A percentile compares a stretch with the other conserved stretches of the same genome.
These are phyloP conservation scores for Brotogeris chrysoptera DNA, from an alignment of 2,797 vertebrate genomes.

Conservation along the genomic window DNA sequence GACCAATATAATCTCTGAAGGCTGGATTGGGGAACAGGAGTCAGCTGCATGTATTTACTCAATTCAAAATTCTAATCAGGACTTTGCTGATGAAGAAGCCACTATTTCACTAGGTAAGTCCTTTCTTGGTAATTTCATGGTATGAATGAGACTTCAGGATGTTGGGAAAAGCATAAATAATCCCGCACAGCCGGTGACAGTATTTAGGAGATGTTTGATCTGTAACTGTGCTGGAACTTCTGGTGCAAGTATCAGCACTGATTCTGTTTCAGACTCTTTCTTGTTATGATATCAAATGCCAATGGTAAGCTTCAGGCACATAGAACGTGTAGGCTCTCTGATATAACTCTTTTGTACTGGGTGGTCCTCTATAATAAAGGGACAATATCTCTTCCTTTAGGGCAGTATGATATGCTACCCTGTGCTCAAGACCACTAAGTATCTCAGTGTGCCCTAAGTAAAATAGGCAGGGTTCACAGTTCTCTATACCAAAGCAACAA, in stretches of 20 bases:
- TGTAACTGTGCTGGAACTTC: neutral
- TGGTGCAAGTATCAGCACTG: neutral
- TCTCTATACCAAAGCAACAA: neutral
- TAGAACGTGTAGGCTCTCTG: fast-evolving
- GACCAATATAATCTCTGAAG: neutral
- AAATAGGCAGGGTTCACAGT: neutral
- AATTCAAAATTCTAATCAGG: neutral
- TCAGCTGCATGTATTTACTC: neutral
- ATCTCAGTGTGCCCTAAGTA: neutral
- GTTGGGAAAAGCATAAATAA: neutral
- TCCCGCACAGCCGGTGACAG: neutral
- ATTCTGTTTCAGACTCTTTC: neutral
- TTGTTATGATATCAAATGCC: neutral
- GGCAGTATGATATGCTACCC: neutral
- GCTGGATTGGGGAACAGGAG: neutral
- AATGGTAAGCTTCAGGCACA: neutral
- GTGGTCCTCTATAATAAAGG: neutral
- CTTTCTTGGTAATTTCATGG: neutral
- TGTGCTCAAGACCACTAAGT: fast-evolving
- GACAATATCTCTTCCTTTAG: neutral
- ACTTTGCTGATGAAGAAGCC: neutral
- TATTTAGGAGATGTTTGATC: neutral
- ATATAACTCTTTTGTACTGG: neutral
- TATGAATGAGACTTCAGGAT: neutral
- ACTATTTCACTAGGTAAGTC: neutral